Evolutionary conservation across 2,888 invertebrate species (phyloP).

Genomic region (Mactromeris polynyma): DNA sequence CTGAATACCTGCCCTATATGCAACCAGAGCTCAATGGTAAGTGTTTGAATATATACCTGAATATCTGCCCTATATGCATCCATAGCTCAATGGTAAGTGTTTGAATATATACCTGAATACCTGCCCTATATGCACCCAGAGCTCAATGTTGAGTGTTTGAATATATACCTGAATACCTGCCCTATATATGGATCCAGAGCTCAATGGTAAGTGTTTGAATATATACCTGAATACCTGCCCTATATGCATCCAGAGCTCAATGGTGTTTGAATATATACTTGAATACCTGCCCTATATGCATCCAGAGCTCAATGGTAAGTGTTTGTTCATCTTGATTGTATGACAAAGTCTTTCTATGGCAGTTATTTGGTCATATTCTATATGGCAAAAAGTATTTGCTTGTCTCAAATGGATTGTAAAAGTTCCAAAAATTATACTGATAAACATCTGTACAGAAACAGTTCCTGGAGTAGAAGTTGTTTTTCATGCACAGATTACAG

Average conservation of each 20-base stretch:
- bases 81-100: conserved; percentile 75
- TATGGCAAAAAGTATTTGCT: no score
- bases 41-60: conserved; percentile 93
- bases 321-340: no score
- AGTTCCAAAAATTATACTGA: no score
- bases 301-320: conserved; percentile 90
- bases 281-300: conserved; percentile 97
- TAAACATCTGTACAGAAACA: no score
- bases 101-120: conserved; percentile 96
- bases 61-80: conserved; percentile 96
- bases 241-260: conserved; percentile 91
- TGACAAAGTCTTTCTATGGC: no score
- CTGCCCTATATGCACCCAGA: conserved; percentile 94
- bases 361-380: no score
- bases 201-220: conserved; percentile 90
- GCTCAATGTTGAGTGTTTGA: conserved; percentile 89
- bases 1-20: conserved; percentile 97
- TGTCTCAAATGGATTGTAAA: no score
- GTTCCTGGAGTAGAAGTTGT: no score
- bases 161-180: conserved; percentile 96
- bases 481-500: no score
- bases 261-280: conserved; percentile 95
- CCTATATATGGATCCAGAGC: conserved; percentile 93
- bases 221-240: conserved; percentile 96
- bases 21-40: conserved; percentile 88